Conservation (phyloP, 2,888 invertebrate species). For the Pandemis corylana region DNA sequence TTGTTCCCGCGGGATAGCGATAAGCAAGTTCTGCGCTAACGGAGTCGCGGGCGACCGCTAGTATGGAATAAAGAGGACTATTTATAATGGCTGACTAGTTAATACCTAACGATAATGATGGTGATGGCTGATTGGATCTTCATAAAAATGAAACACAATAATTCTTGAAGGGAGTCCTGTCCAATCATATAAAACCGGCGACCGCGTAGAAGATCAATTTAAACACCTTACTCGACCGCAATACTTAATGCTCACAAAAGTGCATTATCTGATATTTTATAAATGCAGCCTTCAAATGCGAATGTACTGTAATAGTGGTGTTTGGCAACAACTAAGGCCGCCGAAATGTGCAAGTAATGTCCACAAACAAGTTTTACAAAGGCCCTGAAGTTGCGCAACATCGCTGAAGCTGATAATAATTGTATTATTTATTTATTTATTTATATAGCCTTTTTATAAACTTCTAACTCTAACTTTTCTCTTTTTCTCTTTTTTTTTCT, state of each 20-base stretch:
- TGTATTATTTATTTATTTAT: no score
- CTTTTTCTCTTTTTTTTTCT: no score
- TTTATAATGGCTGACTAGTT: no score
- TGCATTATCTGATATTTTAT: background rate
- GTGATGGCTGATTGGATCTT: no score
- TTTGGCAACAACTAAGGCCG: slow-evolving; percentile 2
- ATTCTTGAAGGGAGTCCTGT: background rate
- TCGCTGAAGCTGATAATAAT: slow-evolving; percentile 1
- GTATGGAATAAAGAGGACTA: no score
- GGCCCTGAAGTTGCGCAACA: background rate
- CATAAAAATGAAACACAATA: background rate
- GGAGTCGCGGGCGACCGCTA: no score
- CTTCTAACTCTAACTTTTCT: no score
- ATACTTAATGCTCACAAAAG: background rate
- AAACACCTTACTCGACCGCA: background rate
- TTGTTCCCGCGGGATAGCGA: no score
- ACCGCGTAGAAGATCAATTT: background rate
- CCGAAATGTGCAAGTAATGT: slow-evolving; percentile 1
- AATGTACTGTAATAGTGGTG: slow-evolving; percentile 3
- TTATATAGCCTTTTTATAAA: no score
- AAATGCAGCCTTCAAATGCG: slow-evolving; percentile 1
- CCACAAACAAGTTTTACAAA: background rate
- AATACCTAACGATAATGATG: no score
- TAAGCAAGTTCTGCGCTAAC: no score
- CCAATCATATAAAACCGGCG: background rate